phyloP scores from a whole-genome alignment of 2,888 invertebrate genomes.

The Andrena haemorrhoa region DNA sequence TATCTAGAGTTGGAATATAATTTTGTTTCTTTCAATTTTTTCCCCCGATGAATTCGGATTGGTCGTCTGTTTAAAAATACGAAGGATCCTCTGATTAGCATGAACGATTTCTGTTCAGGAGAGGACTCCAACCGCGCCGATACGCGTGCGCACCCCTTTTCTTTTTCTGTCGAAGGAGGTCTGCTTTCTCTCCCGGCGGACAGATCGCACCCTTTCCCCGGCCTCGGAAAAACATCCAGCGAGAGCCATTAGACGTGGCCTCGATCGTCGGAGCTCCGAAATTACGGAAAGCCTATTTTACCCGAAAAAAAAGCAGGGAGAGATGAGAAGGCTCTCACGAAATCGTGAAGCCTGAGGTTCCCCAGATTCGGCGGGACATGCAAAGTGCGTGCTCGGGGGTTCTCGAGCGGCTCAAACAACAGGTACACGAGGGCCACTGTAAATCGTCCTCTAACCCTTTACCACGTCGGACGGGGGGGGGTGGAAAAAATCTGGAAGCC shows the following conservation, averaged over 20 bases:
- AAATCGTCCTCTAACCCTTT: constrained; percentile 63
- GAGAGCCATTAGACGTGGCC: constrained; percentile 45
- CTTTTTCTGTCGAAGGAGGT: constrained; percentile 40
- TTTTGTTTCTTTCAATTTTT: no score
- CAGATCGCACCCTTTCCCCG: constrained; percentile 59
- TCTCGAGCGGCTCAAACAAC: constrained; percentile 3
- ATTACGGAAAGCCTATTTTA: constrained; percentile 23
- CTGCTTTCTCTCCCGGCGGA: constrained; percentile 59
- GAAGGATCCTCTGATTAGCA: constrained; percentile 26
- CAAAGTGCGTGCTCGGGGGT: constrained; percentile 6
- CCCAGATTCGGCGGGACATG: neutral
- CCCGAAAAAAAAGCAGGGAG: neutral
- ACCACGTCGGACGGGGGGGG: constrained; percentile 1
- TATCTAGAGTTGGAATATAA: no score
- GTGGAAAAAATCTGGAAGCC: constrained; percentile 49
- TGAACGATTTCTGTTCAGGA: constrained; percentile 9
- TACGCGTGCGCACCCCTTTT: constrained; percentile 33
- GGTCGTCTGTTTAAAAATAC: neutral
- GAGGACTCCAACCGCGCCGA: constrained; percentile 5
- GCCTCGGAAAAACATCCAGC: constrained; percentile 31
- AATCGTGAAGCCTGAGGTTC: neutral
- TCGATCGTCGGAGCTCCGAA: constrained; percentile 37
- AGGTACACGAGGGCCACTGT: constrained; percentile 42
- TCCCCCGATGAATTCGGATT: neutral
- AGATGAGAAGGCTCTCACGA: neutral